These are phyloP conservation scores for Taurulus bubalis DNA, from an alignment of 2,113 vertebrate species.

Conservation along the genomic window DNA sequence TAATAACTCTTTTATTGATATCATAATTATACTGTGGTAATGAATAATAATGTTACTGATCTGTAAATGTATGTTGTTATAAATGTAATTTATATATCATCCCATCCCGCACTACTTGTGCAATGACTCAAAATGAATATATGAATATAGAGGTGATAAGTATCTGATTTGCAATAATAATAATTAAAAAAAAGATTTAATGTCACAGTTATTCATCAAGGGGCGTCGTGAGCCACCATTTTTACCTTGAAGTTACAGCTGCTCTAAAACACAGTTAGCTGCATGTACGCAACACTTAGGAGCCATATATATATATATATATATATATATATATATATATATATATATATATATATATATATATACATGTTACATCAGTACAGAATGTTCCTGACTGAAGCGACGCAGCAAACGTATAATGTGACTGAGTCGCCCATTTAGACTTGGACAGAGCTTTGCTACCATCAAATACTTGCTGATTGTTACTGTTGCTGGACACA, in stretches of 20 bases:
- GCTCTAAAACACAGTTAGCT: background rate
- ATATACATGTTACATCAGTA: background rate
- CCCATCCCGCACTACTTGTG: too few relatives aligned
- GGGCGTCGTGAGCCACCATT: background rate
- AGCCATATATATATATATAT: background rate
- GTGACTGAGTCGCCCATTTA: background rate
- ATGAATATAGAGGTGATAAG: background rate
- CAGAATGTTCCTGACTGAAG: slow-evolving; percentile 24
- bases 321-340: background rate
- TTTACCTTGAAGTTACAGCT: background rate
- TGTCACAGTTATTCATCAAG: background rate
- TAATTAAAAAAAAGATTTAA: too few relatives aligned
- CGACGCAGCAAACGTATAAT: background rate
- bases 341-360: background rate
- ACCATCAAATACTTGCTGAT: background rate
- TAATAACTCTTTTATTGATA: background rate
- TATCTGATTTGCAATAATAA: background rate
- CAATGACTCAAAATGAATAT: background rate
- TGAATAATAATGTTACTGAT: background rate
- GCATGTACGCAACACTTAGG: background rate
- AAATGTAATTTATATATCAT: background rate
- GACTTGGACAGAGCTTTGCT: background rate
- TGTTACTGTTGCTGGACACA: slow-evolving; percentile 8
- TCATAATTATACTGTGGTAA: background rate
- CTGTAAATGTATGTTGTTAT: background rate